Conservation (phyloP, 2,888 invertebrate genomes). For the Argyresthia albistria region DNA sequence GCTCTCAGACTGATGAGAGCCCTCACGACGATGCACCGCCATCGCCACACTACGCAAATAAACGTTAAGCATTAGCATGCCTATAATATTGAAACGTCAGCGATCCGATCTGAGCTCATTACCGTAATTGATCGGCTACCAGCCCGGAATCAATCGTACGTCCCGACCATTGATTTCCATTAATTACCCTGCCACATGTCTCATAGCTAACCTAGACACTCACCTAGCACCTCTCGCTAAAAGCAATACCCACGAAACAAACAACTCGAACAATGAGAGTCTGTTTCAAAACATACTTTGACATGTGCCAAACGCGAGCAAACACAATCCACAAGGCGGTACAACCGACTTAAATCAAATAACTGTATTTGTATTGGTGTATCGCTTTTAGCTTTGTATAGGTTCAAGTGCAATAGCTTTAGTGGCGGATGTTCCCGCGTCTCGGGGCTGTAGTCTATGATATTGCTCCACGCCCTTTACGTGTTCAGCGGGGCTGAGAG, state of each 20-base stretch:
- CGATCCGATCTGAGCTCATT: constrained; percentile 62
- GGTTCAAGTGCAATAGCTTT: constrained; percentile 70
- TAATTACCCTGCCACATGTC: constrained; percentile 59
- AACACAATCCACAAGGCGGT: constrained; percentile 64
- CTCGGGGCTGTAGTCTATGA: constrained; percentile 67
- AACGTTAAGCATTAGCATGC: constrained; percentile 44
- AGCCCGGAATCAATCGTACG: constrained; percentile 58
- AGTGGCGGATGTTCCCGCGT: constrained; percentile 59
- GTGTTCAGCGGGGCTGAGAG: constrained; percentile 52
- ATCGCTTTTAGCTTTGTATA: constrained; percentile 71
- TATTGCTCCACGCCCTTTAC: constrained; percentile 71
- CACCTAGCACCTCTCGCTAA: constrained; percentile 23
- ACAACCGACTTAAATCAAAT: constrained; percentile 71
- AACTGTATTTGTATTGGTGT: constrained; percentile 35
- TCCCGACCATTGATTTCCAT: constrained; percentile 64
- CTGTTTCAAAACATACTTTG: constrained; percentile 69
- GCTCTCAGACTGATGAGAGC: constrained; percentile 5
- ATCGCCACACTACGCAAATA: constrained; percentile 36
- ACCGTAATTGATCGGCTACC: constrained; percentile 69
- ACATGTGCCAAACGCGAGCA: constrained; percentile 70
- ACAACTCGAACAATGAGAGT: constrained; percentile 53
- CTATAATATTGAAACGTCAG: constrained; percentile 55
- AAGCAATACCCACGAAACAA: constrained; percentile 34
- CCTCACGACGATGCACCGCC: constrained; percentile 11
- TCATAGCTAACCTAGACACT: no score